Evolutionary conservation across 2,888 invertebrate species (phyloP).

Genomic region (Doris montereyensis): DNA sequence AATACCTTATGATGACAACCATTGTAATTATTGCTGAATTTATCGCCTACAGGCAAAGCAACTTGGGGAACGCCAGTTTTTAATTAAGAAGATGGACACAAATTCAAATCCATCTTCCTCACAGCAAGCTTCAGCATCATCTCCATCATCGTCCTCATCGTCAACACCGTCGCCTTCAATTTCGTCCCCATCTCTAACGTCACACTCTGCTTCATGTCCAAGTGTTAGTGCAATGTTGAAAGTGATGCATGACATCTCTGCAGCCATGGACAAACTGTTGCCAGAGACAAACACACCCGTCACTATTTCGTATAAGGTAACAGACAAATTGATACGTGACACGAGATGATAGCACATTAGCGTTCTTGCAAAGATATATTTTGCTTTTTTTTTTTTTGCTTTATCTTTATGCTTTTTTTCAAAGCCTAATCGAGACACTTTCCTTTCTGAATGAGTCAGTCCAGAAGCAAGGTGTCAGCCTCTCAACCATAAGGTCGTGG

Average conservation of each 20-base stretch:
- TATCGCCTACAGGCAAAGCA: conserved; percentile 37
- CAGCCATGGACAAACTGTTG: conserved; percentile 44
- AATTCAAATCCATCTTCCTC: neutral
- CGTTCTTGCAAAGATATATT: no score
- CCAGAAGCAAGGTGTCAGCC: no score
- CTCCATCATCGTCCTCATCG: neutral
- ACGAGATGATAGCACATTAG: no score
- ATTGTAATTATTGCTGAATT: no score
- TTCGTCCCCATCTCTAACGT: neutral
- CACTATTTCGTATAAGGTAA: conserved; percentile 46
- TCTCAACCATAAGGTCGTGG: no score
- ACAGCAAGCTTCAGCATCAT: neutral
- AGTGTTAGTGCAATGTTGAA: conserved; percentile 26
- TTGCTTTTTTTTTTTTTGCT: no score
- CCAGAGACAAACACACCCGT: conserved; percentile 41
- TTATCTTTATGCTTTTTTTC: no score
- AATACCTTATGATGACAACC: no score
- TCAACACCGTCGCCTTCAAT: conserved; percentile 5
- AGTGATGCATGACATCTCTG: conserved; percentile 42
- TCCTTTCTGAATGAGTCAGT: no score
- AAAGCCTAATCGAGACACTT: no score
- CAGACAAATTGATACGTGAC: no score
- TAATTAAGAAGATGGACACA: neutral
- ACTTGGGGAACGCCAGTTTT: conserved; percentile 44
- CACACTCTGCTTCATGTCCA: neutral